These are phyloP conservation scores for Eustalomyia histrio DNA, from an alignment of 2,888 invertebrate species.

Conservation along the genomic window DNA sequence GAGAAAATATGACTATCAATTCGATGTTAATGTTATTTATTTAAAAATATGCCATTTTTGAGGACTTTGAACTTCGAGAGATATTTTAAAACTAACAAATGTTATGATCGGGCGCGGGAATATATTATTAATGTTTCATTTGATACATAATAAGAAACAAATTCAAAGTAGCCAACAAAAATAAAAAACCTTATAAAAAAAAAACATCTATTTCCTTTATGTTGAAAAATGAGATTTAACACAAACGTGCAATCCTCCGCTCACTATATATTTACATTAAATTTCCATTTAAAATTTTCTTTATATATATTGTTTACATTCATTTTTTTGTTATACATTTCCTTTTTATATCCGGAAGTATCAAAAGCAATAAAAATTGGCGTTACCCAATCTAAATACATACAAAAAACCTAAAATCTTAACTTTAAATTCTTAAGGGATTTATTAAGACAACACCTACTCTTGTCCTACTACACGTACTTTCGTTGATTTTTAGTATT, in stretches of 20 bases:
- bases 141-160: not conserved
- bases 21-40: too few species aligned
- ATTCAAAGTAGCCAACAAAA: slow-evolving; percentile 28
- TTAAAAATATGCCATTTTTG: too few species aligned
- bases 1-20: too few species aligned
- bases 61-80: too few species aligned
- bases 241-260: slow-evolving; percentile 23
- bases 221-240: not conserved
- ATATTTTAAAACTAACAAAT: too few species aligned
- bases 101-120: too few species aligned
- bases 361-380: slow-evolving; percentile 49
- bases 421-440: slow-evolving; percentile 52
- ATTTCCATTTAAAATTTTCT: slow-evolving; percentile 36
- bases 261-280: slow-evolving; percentile 24
- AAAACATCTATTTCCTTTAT: slow-evolving; percentile 26
- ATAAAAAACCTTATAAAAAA: slow-evolving; percentile 4
- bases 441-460: slow-evolving; percentile 26
- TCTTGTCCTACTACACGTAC: not conserved
- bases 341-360: slow-evolving; percentile 38
- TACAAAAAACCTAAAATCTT: slow-evolving; percentile 14
- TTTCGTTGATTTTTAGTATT: not conserved
- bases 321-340: not conserved
- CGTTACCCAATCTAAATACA: slow-evolving; percentile 5
- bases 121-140: too few species aligned
- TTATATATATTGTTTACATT: not conserved